Percentiles rank a stretch among this genome's conserved stretches.
Conservation (phyloP, 2,113 vertebrate species). For the Willisornis vidua region DNA sequence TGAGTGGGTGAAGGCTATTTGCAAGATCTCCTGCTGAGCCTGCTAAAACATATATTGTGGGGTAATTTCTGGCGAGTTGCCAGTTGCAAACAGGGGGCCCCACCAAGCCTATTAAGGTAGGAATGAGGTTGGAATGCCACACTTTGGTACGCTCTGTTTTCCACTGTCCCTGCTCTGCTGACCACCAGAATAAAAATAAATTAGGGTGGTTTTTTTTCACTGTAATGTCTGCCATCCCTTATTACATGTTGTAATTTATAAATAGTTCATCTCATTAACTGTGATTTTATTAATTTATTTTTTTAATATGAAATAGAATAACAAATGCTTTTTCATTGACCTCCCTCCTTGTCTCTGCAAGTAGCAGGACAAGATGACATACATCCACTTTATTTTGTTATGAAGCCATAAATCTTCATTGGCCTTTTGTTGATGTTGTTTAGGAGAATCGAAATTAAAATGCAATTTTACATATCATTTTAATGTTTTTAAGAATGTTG, state of each 20-base stretch:
- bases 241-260: constrained; percentile 36
- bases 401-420: not conserved
- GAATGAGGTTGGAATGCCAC: constrained; percentile 51
- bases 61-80: constrained; percentile 47
- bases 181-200: constrained; percentile 44
- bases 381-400: not conserved
- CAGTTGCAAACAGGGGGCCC: constrained; percentile 28
- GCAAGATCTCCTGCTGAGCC: constrained; percentile 25
- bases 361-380: not conserved
- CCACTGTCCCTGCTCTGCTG: constrained; percentile 24
- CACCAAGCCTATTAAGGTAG: constrained; percentile 48
- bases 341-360: not conserved
- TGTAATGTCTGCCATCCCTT: not conserved
- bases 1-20: constrained; percentile 30
- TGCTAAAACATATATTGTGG: constrained; percentile 39
- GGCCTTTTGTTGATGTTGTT: not conserved
- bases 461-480: not conserved
- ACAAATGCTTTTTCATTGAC: constrained; percentile 1
- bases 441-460: not conserved
- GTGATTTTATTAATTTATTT: not conserved
- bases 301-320: not conserved
- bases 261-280: constrained; percentile 28
- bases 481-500: not conserved
- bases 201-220: not conserved
- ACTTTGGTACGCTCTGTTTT: constrained; percentile 36